Conservation (phyloP, 2,797 vertebrate species). For the Ibycter americanus region DNA sequence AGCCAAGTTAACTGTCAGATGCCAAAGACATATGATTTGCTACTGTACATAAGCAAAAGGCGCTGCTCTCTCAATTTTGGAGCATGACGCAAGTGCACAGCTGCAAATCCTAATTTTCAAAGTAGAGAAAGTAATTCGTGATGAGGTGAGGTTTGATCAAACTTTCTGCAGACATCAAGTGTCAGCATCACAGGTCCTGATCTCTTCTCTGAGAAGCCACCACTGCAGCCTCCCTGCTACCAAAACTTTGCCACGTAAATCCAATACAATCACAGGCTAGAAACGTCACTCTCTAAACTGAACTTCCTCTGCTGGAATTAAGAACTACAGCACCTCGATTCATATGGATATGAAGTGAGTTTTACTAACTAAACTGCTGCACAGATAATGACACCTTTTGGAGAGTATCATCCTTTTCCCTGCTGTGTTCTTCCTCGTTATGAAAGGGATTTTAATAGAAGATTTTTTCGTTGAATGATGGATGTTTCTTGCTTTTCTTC, state of each 20-base stretch:
- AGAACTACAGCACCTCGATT: neutral
- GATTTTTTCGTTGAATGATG: neutral
- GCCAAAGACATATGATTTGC: neutral
- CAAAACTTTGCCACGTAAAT: neutral
- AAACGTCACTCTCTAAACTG: neutral
- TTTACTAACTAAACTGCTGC: neutral
- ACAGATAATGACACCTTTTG: neutral
- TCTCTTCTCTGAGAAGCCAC: neutral
- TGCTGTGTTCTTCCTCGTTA: neutral
- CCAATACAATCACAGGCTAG: neutral
- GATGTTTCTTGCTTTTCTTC: neutral
- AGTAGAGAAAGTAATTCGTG: neutral
- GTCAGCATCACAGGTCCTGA: neutral
- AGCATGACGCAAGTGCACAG: accelerated
- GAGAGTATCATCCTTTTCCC: neutral
- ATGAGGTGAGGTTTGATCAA: neutral
- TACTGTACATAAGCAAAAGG: neutral
- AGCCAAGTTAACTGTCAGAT: neutral
- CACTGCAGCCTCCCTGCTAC: neutral
- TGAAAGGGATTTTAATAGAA: neutral
- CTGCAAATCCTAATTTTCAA: neutral
- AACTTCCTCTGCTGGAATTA: neutral
- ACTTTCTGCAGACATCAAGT: neutral
- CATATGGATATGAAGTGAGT: neutral
- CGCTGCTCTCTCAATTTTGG: neutral